Evolutionary conservation across 1,140 invertebrate genomes (phyloP).

Genomic region (Myzus persicae): DNA sequence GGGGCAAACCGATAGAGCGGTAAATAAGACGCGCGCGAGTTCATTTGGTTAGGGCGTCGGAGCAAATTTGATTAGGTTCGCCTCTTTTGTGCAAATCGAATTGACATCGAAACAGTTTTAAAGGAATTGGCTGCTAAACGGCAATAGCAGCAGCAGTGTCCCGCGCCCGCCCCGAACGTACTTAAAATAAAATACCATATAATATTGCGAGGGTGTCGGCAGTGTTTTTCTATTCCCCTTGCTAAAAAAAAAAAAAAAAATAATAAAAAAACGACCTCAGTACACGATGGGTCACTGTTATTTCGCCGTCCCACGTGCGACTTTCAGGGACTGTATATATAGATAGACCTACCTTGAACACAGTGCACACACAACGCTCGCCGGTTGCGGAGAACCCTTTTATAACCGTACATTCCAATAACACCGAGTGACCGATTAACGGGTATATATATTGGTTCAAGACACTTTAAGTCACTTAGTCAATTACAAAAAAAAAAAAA

Average conservation of each 20-base stretch:
- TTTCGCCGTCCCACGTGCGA: not conserved
- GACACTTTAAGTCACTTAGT: conserved; percentile 20
- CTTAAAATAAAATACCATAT: conserved; percentile 49
- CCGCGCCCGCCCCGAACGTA: not conserved
- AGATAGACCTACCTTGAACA: not conserved
- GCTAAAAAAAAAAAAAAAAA: conserved; percentile 36
- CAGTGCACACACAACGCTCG: not conserved
- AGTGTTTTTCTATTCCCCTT: conserved; percentile 5
- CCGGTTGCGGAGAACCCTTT: not conserved
- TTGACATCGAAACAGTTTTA: conserved; percentile 57
- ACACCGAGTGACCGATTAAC: conserved; percentile 22
- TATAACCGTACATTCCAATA: not conserved
- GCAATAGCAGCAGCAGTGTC: not conserved
- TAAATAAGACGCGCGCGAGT: conserved; percentile 24
- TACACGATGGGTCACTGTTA: not conserved
- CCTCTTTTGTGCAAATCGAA: conserved; percentile 50
- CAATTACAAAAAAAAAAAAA: conserved; percentile 38
- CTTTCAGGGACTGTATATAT: not conserved
- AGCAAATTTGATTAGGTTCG: conserved; percentile 39
- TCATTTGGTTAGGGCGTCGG: conserved; percentile 49
- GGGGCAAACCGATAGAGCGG: not conserved
- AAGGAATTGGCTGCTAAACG: conserved; percentile 50
- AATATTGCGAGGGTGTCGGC: not conserved
- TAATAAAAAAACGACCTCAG: conserved; percentile 22
- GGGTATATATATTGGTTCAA: not conserved